Percentiles rank a stretch among this genome's conserved stretches.
These are phyloP conservation scores for Diplogasteroides magnus DNA, from an alignment of 1,140 invertebrate species.

Conservation along the genomic window DNA sequence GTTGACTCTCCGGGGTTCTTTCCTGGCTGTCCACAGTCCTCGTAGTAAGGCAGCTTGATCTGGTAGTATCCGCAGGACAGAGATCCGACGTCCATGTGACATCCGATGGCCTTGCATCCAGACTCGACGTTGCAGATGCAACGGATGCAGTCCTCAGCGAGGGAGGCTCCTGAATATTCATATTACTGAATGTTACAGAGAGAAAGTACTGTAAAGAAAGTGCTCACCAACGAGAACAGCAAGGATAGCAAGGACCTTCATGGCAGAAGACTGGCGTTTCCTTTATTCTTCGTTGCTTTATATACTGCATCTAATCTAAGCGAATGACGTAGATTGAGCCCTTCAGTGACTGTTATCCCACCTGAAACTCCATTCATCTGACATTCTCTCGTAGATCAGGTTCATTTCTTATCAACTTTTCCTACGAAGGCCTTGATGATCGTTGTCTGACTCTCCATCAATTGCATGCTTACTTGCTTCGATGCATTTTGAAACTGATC, in stretches of 20 bases:
- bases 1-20: constrained; percentile 28
- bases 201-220: not conserved
- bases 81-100: constrained; percentile 47
- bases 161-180: constrained; percentile 10
- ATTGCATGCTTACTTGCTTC: too few relatives aligned
- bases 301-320: too few relatives aligned
- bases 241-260: not conserved
- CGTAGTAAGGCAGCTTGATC: constrained; percentile 46
- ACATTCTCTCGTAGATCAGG: too few relatives aligned
- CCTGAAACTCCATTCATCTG: too few relatives aligned
- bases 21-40: constrained; percentile 46
- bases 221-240: constrained; percentile 1
- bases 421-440: too few relatives aligned
- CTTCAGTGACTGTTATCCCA: too few relatives aligned
- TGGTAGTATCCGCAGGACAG: constrained; percentile 56
- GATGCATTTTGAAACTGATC: too few relatives aligned
- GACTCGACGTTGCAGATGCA: constrained; percentile 45
- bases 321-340: too few relatives aligned
- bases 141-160: constrained; percentile 22
- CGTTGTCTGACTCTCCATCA: too few relatives aligned
- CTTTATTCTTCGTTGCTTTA: too few relatives aligned
- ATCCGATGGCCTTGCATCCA: constrained; percentile 47
- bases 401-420: too few relatives aligned
- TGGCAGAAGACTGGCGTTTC: not conserved
- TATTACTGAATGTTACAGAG: not conserved